Base-by-base conservation (phyloP, 2,888 invertebrate genomes). In the Trichacis sp. region DNA sequence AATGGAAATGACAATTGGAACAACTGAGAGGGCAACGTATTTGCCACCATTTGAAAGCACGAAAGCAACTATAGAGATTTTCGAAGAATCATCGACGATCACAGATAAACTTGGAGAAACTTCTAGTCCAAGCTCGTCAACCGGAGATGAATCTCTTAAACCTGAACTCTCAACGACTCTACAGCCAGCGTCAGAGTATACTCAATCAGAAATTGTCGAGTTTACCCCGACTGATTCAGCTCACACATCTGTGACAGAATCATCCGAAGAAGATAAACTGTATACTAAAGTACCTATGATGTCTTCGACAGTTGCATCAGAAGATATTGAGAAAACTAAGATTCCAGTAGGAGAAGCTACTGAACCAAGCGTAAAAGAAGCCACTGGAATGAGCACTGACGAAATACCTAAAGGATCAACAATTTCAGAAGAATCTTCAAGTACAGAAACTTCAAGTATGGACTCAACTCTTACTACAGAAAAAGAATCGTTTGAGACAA, bases 141-240 rank as follows among this genome's bases (percentile, higher is more conserved):
- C 46, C 5, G 52, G 46, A 36, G 38, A 12, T 33, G 55, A 48
- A 36, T 48, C 43, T 30, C 19, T 47, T 11, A 51, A 68, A 64
- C 30, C 52, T 29, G 72, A 69, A 42, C 48, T 38, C 14, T 40
- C 65, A 33, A 59, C 51, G 2, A 59, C 43, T 11, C 52, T 64
- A 53, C 59, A 66, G 42, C 29, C 20, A 20, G 19, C 52, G 19
- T 62, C 69, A 47, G 62, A 66, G 61, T 15, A 51, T 8, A 66
- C 60, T 11, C 38, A 20, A 12, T 24, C 5, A n/a, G 46, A 24
- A 24, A 14, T 45, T 54, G 17, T 43, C 49, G 15, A 52, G 4
- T 30, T 43, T 11, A 43, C 43, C 5, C 46, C 50, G 18, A 17
- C 52, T 45, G 64, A 66, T 63, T 53, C 58, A 42, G 43, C 56